These are phyloP conservation scores for Diaphora mendica DNA, from an alignment of 2,888 invertebrate genomes.

Conservation along the genomic window DNA sequence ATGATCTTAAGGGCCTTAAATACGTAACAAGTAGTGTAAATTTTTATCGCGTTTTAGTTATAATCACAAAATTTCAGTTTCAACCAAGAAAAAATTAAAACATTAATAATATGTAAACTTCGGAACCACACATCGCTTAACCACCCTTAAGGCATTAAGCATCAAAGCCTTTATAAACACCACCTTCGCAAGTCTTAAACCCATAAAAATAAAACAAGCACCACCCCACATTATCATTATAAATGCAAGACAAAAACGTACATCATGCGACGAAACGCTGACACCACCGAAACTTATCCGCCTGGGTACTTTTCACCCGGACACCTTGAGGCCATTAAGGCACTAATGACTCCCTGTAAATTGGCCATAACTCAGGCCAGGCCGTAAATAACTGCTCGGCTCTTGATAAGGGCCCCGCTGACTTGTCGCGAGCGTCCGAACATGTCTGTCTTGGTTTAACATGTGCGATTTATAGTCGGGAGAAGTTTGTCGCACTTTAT, in stretches of 20 bases:
- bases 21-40: neutral
- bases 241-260: conserved; percentile 56
- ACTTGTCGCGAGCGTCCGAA: conserved; percentile 77
- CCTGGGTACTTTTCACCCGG: conserved; percentile 75
- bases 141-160: conserved; percentile 12
- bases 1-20: neutral
- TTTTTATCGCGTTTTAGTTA: neutral
- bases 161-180: conserved; percentile 17
- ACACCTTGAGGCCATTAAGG: conserved; percentile 85
- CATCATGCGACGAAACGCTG: conserved; percentile 67
- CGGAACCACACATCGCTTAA: neutral
- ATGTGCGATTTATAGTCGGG: conserved; percentile 77
- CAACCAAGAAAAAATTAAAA: neutral
- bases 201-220: conserved; percentile 48
- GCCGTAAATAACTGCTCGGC: conserved; percentile 80
- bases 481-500: conserved; percentile 51
- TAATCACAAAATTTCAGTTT: neutral
- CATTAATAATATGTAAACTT: neutral
- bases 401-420: conserved; percentile 84
- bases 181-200: conserved; percentile 20
- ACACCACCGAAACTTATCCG: conserved; percentile 74
- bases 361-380: conserved; percentile 84
- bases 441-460: conserved; percentile 82
- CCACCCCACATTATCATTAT: conserved; percentile 43
- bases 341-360: conserved; percentile 85